These are phyloP conservation scores for Eilema sororculum DNA, from an alignment of 2,888 invertebrate species.

Conservation along the genomic window DNA sequence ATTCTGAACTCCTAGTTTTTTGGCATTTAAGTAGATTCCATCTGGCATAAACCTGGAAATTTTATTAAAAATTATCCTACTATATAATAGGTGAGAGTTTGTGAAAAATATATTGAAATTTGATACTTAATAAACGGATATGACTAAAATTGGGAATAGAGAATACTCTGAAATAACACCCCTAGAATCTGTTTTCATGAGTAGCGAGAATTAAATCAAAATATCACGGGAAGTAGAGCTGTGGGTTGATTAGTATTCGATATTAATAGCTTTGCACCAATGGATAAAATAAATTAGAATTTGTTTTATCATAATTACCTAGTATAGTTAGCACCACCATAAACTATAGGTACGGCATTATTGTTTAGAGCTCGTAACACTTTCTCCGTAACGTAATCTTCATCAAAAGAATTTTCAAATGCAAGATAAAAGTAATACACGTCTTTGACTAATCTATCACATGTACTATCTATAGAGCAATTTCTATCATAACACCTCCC, in stretches of 20 bases:
- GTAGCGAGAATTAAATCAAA: too few species aligned
- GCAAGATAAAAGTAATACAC: slow-evolving; percentile 2
- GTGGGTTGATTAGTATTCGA: neutral
- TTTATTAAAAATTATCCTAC: too few species aligned
- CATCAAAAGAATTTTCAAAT: slow-evolving; percentile 4
- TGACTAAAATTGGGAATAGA: too few species aligned
- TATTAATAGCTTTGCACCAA: neutral
- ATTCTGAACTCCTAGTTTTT: neutral
- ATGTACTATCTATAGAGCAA: neutral
- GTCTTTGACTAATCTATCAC: neutral
- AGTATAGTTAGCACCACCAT: slow-evolving; percentile 9
- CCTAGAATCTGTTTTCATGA: too few species aligned
- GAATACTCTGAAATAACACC: too few species aligned
- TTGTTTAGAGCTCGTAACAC: slow-evolving; percentile 62
- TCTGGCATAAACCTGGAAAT: slow-evolving; percentile 9
- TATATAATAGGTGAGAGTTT: too few species aligned
- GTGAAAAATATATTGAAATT: too few species aligned
- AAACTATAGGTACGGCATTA: slow-evolving; percentile 59
- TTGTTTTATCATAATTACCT: slow-evolving; percentile 3
- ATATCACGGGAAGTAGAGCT: too few species aligned
- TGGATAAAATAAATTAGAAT: neutral
- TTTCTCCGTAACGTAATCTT: slow-evolving; percentile 69
- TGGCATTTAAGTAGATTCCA: slow-evolving; percentile 5
- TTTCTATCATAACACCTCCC: slow-evolving; percentile 48
- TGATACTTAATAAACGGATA: too few species aligned